Percentiles rank a stretch among this genome's conserved stretches.
These are phyloP conservation scores for Symphodus melops DNA, from an alignment of 2,113 vertebrate species.

Conservation along the genomic window DNA sequence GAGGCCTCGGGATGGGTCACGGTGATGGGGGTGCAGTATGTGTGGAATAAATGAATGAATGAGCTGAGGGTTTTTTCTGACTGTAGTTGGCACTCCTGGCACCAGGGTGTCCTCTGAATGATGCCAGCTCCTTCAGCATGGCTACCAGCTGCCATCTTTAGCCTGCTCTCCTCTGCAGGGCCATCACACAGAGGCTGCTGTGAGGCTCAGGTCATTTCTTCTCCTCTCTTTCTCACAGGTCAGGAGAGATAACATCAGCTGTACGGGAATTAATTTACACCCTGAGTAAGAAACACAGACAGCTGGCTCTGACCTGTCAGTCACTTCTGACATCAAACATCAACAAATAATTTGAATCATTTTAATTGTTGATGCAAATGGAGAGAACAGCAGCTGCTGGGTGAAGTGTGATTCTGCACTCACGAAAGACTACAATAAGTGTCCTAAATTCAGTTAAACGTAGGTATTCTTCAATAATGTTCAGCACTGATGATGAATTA, in stretches of 20 bases:
- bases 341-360: too few species aligned
- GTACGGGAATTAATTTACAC: neutral
- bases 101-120: constrained; percentile 5
- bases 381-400: neutral
- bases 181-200: neutral
- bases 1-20: constrained; percentile 13
- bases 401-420: neutral
- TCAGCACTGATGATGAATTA: too few species aligned
- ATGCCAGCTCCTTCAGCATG: constrained; percentile 26
- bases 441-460: too few species aligned
- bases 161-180: neutral
- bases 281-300: neutral
- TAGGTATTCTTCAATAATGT: too few species aligned
- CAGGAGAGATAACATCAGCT: neutral
- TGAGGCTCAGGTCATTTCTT: neutral
- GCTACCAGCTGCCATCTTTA: constrained; percentile 42
- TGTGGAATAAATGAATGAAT: constrained; percentile 25
- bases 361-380: neutral
- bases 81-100: constrained; percentile 5
- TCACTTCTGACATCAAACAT: neutral
- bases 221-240: neutral
- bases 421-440: too few species aligned
- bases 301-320: neutral
- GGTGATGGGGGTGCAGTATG: neutral
- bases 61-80: constrained; percentile 14